Evolutionary conservation across 37 sponge, comb jelly and placozoan genomes (phyloP).

Genomic region (Spongilla lacustris): DNA sequence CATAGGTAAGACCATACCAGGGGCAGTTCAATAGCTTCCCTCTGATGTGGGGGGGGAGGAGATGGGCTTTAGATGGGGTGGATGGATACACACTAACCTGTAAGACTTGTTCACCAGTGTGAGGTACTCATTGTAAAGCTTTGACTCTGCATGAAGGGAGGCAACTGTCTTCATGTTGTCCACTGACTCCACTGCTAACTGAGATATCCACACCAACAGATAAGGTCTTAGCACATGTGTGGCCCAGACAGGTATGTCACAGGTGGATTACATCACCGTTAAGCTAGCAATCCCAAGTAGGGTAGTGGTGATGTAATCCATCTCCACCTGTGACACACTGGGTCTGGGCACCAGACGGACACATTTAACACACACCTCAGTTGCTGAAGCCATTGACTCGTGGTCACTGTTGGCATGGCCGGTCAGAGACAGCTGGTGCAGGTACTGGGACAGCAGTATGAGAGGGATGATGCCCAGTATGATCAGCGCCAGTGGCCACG

Average conservation of each 20-base stretch:
- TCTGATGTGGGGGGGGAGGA: background rate
- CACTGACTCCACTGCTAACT: constrained; percentile 7
- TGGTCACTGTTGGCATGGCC: background rate
- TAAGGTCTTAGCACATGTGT: background rate
- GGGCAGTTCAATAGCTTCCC: constrained; percentile 55
- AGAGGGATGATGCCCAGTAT: constrained; percentile 53
- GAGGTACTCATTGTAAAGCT: background rate
- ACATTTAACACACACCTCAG: background rate
- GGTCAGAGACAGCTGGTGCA: constrained; percentile 6
- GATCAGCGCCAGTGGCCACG: constrained; percentile 61
- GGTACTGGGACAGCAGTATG: constrained; percentile 14
- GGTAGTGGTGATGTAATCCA: background rate
- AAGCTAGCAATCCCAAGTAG: no score
- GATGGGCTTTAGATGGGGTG: background rate
- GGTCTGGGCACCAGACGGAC: background rate
- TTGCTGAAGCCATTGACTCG: background rate
- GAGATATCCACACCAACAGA: background rate
- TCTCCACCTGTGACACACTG: background rate
- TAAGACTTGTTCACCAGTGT: background rate
- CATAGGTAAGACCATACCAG: constrained; percentile 42
- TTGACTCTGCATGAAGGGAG: background rate
- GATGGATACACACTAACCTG: background rate
- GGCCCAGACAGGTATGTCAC: no score
- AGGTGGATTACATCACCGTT: no score
- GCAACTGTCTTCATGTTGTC: constrained; percentile 20